These are phyloP conservation scores for Toxotes lorentzi DNA, from an alignment of 2,797 vertebrate species.

Conservation along the genomic window DNA sequence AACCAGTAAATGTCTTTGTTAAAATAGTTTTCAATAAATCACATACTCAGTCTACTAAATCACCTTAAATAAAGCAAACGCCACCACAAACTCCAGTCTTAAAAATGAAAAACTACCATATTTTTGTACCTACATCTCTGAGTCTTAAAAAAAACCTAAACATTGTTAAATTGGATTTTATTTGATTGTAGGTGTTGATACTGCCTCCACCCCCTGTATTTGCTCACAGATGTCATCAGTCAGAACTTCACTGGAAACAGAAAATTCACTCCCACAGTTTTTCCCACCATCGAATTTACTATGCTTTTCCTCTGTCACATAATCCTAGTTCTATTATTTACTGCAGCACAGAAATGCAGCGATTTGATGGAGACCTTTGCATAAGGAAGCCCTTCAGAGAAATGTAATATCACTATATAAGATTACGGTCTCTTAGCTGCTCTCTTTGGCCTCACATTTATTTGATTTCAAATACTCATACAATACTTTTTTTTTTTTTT, in stretches of 20 bases:
- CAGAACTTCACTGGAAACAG: neutral
- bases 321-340: slow-evolving; percentile 14
- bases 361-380: slow-evolving; percentile 4
- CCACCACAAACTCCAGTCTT: neutral
- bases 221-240: slow-evolving; percentile 10
- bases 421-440: neutral
- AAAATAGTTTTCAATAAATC: neutral
- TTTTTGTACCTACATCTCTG: neutral
- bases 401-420: neutral
- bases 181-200: slow-evolving; percentile 1
- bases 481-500: slow-evolving; percentile 22
- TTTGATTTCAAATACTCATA: slow-evolving; percentile 14
- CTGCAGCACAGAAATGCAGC: neutral
- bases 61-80: neutral
- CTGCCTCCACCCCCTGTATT: neutral
- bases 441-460: slow-evolving; percentile 4
- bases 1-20: neutral
- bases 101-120: neutral
- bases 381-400: slow-evolving; percentile 11
- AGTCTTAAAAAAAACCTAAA: neutral
- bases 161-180: neutral
- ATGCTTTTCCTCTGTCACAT: neutral
- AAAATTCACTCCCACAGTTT: slow-evolving; percentile 20
- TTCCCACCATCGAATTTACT: neutral
- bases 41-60: neutral